A percentile compares a stretch with the other conserved stretches of the same genome.
phyloP scores from a whole-genome alignment of 2,113 vertebrate species.

The Dicentrarchus labrax region DNA sequence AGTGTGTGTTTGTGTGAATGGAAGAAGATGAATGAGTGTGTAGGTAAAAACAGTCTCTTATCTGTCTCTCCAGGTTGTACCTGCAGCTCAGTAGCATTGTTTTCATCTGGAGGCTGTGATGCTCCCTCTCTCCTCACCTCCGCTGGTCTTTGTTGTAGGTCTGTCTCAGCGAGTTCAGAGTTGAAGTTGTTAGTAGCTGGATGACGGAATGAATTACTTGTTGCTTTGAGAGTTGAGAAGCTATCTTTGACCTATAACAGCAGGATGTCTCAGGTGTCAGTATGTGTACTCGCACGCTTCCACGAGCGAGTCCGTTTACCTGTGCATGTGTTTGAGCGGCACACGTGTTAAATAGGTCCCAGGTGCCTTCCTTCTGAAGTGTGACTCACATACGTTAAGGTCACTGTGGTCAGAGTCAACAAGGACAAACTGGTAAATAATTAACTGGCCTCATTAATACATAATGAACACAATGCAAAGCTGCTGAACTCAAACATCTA shows the following conservation, averaged over 20 bases:
- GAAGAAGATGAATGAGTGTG: conserved; percentile 1
- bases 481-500: conserved; percentile 31
- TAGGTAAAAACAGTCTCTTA: conserved; percentile 9
- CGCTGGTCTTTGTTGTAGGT: not conserved
- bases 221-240: conserved; percentile 22
- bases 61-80: conserved; percentile 6
- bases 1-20: not conserved
- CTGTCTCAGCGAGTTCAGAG: conserved; percentile 3
- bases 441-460: conserved; percentile 61
- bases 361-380: conserved; percentile 20
- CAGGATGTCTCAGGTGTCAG: conserved; percentile 59
- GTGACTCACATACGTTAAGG: conserved; percentile 28
- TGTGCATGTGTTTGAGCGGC: conserved; percentile 5
- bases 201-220: conserved; percentile 16
- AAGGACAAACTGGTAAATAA: conserved; percentile 64
- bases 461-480: conserved; percentile 50
- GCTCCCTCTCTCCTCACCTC: not conserved
- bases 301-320: not conserved
- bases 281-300: conserved; percentile 4
- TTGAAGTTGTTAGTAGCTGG: conserved; percentile 2
- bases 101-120: not conserved
- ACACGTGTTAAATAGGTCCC: not conserved
- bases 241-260: conserved; percentile 9
- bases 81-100: conserved; percentile 15
- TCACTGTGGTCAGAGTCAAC: conserved; percentile 32